Evolutionary conservation across 2,888 invertebrate genomes (phyloP).

Genomic region (Cryptocephalus moraei): DNA sequence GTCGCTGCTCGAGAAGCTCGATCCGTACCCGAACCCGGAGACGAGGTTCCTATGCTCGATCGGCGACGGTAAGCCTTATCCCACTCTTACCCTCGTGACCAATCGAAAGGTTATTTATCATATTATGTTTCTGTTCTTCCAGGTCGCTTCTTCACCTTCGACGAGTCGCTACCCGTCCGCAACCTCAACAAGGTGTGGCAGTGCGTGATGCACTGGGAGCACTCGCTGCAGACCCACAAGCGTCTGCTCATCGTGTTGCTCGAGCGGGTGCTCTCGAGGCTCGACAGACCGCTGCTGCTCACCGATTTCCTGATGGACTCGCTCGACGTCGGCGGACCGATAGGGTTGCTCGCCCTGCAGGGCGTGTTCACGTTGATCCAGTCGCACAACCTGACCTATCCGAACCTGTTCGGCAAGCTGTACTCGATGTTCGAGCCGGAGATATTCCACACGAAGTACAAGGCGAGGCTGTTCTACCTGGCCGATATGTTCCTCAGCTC

Average conservation of each 20-base stretch:
- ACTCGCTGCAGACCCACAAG: conserved; percentile 60
- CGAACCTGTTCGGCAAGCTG: conserved; percentile 88
- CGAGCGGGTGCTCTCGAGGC: conserved; percentile 70
- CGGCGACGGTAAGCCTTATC: conserved; percentile 19
- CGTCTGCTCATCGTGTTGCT: conserved; percentile 71
- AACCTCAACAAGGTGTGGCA: conserved; percentile 67
- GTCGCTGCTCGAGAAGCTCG: conserved; percentile 30
- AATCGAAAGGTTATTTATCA: too few relatives aligned
- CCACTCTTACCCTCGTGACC: too few relatives aligned
- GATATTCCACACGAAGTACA: conserved; percentile 84
- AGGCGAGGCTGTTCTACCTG: conserved; percentile 77
- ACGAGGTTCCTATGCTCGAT: conserved; percentile 25
- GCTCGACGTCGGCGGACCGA: conserved; percentile 75
- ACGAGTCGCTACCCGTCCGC: conserved; percentile 43
- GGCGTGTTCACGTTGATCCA: conserved; percentile 79
- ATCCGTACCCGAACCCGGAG: conserved; percentile 26
- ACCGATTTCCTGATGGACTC: conserved; percentile 90
- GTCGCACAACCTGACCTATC: conserved; percentile 88
- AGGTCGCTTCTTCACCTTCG: conserved; percentile 45
- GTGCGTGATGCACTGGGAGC: conserved; percentile 63
- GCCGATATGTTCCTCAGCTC: conserved; percentile 88
- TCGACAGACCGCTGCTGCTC: conserved; percentile 70
- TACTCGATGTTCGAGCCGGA: conserved; percentile 89
- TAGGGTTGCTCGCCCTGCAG: conserved; percentile 82
- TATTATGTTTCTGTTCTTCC: conserved; percentile 11